These are phyloP conservation scores for Eucidaris tribuloides DNA, from an alignment of 35 echinoderm and acorn worm genomes.

Conservation along the genomic window DNA sequence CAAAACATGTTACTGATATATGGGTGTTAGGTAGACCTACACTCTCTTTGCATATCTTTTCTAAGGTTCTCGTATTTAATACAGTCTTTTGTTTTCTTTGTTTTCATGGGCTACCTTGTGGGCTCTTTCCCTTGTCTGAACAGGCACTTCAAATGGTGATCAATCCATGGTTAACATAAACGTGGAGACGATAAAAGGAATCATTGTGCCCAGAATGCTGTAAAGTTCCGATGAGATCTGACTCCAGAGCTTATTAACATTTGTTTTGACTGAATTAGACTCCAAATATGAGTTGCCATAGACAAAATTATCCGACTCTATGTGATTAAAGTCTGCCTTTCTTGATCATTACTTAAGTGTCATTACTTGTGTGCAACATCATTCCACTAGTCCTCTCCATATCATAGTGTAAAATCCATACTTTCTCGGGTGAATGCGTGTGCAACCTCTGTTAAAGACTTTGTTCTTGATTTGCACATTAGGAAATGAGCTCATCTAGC, in stretches of 20 bases:
- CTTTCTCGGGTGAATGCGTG: too few relatives aligned
- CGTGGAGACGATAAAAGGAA: neutral
- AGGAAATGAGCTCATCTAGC: too few relatives aligned
- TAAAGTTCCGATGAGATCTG: neutral
- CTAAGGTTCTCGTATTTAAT: slow-evolving; percentile 11
- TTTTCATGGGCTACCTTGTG: neutral
- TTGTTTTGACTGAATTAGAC: neutral
- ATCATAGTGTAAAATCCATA: too few relatives aligned
- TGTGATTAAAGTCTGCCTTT: neutral
- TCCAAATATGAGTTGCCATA: neutral
- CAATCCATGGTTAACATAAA: neutral
- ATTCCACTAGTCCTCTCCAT: too few relatives aligned
- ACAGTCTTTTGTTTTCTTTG: neutral
- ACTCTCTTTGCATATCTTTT: slow-evolving; percentile 3
- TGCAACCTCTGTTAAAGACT: too few relatives aligned
- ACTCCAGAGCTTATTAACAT: neutral
- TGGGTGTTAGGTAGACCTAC: neutral
- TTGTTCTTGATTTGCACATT: too few relatives aligned
- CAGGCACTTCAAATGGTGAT: neutral
- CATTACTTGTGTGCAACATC: too few relatives aligned
- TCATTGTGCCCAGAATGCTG: neutral
- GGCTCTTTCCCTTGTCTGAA: neutral
- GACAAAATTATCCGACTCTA: neutral
- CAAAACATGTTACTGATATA: slow-evolving; percentile 13
- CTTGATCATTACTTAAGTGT: too few relatives aligned